Conservation (phyloP, 2,888 invertebrate species). For the Cotesia congregata region DNA sequence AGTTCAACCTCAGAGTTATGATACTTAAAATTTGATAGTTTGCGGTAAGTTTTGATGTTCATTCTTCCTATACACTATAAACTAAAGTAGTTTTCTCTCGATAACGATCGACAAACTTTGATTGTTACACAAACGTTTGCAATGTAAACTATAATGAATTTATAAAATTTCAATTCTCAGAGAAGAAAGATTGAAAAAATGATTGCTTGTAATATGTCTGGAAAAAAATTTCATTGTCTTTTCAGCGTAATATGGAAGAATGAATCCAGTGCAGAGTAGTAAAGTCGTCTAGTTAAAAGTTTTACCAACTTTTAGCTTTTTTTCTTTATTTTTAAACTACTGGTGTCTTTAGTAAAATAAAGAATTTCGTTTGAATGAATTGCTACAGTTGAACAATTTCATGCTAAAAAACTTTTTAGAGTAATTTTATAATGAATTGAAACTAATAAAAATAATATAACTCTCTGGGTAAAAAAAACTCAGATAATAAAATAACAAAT, state of each 20-base stretch:
- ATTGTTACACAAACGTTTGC: too few relatives aligned
- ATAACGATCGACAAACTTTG: too few relatives aligned
- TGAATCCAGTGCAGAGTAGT: constrained; percentile 28
- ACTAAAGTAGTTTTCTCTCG: too few relatives aligned
- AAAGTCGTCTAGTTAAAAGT: constrained; percentile 29
- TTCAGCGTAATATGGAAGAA: constrained; percentile 18
- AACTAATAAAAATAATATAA: constrained; percentile 10
- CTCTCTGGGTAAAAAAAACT: not conserved
- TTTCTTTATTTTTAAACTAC: constrained; percentile 1
- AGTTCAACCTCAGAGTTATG: too few relatives aligned
- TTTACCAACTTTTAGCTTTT: constrained; percentile 15
- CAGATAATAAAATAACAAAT: not conserved
- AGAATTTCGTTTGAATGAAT: constrained; percentile 19
- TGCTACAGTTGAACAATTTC: constrained; percentile 14
- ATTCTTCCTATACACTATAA: too few relatives aligned
- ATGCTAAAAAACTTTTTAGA: not conserved
- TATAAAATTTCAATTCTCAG: not conserved
- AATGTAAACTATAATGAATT: constrained; percentile 6
- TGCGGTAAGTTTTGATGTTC: too few relatives aligned
- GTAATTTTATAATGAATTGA: constrained; percentile 10
- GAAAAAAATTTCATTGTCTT: constrained; percentile 31
- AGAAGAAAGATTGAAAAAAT: not conserved
- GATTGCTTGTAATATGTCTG: constrained; percentile 16
- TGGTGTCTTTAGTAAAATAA: constrained; percentile 13
- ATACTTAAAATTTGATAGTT: too few relatives aligned